Percentiles rank a stretch among this genome's conserved stretches.
Evolutionary conservation across 2,888 invertebrate species (phyloP).

Genomic region (Hydroisotoma schaefferi): DNA sequence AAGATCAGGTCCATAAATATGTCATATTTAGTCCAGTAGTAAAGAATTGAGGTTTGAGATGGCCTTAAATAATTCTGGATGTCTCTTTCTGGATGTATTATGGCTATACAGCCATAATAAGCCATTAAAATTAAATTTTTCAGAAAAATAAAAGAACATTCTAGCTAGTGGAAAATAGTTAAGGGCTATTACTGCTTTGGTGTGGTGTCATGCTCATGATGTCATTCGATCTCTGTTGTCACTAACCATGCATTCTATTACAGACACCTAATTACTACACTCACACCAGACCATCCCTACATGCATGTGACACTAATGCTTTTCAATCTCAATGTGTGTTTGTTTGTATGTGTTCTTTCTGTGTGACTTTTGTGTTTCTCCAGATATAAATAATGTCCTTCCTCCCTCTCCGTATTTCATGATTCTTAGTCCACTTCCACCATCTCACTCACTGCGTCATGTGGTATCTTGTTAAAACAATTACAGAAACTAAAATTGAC

Average conservation of each 20-base stretch:
- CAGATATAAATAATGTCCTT: conserved; percentile 15
- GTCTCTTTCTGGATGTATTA: too few species aligned
- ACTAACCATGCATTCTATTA: conserved; percentile 44
- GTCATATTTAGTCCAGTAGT: too few species aligned
- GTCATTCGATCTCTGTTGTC: conserved; percentile 46
- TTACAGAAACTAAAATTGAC: conserved; percentile 17
- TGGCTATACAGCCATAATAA: too few species aligned
- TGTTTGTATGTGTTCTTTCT: neutral
- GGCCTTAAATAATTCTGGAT: too few species aligned
- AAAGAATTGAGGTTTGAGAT: too few species aligned
- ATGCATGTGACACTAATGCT: neutral
- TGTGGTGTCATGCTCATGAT: too few species aligned
- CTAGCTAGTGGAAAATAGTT: too few species aligned
- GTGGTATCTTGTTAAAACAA: conserved; percentile 15
- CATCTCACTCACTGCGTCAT: too few species aligned
- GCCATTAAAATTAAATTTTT: too few species aligned
- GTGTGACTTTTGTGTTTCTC: neutral
- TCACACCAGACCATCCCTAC: conserved; percentile 27
- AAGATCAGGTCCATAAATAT: too few species aligned
- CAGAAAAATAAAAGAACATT: too few species aligned
- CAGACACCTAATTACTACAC: conserved; percentile 47
- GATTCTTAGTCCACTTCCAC: conserved; percentile 11
- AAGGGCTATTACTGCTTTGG: too few species aligned
- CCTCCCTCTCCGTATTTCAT: conserved; percentile 6
- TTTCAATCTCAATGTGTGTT: neutral